Conservation (phyloP, 2,113 vertebrate species). For the Gallinago undulata region DNA sequence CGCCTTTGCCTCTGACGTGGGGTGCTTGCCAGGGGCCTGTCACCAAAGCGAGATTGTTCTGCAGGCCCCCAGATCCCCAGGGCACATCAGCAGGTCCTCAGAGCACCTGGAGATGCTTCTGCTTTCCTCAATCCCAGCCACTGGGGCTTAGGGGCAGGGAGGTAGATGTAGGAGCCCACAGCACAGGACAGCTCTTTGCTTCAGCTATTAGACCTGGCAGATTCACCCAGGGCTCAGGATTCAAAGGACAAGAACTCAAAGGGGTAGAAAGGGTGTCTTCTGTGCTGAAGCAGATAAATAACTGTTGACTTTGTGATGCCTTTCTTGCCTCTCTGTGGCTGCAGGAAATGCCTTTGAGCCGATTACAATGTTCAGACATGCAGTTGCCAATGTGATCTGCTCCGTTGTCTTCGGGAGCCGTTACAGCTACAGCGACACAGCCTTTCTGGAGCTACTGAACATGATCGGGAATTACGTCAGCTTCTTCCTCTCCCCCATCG, state of each 20-base stretch:
- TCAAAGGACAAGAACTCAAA: neutral
- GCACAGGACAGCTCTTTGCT: neutral
- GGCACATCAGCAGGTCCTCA: neutral
- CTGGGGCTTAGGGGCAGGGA: neutral
- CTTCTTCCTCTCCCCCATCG: neutral
- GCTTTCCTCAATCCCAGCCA: too few species aligned
- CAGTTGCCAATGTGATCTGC: conserved; percentile 30
- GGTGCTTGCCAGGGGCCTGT: neutral
- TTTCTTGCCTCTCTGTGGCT: neutral
- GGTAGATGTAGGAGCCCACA: neutral
- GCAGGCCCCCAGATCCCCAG: neutral
- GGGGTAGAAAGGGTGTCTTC: neutral
- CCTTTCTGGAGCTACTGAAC: neutral
- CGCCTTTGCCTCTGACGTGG: neutral
- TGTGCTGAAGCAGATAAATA: neutral
- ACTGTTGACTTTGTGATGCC: neutral
- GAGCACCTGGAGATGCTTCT: neutral
- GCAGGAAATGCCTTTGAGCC: conserved; percentile 9
- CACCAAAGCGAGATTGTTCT: neutral
- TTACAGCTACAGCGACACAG: neutral
- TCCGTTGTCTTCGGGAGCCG: neutral
- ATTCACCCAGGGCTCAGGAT: neutral
- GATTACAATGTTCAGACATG: neutral
- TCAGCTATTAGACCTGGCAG: neutral
- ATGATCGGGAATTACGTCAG: neutral